Percentiles rank a stretch among this genome's conserved stretches.
phyloP scores from a whole-genome alignment of 1,140 invertebrate genomes.

The Epicauta chinensis region DNA sequence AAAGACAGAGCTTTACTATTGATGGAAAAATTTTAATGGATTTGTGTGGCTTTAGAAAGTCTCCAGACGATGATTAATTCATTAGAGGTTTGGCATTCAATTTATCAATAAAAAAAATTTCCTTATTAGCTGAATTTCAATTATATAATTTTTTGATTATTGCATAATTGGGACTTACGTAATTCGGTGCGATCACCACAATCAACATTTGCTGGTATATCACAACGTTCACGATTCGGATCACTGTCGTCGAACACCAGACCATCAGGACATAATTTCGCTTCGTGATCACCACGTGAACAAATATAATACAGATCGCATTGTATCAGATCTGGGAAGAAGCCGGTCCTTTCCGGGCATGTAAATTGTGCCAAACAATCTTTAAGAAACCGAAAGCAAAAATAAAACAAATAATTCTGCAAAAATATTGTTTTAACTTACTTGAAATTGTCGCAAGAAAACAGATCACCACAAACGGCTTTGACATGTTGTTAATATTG shows the following conservation, averaged over 20 bases:
- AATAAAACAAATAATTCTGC: neutral
- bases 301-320: slow-evolving; percentile 81
- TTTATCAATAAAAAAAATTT: neutral
- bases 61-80: neutral
- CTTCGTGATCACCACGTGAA: slow-evolving; percentile 55
- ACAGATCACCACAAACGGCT: too few species aligned
- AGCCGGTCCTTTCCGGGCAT: slow-evolving; percentile 69
- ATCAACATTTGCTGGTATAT: slow-evolving; percentile 72
- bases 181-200: slow-evolving; percentile 66
- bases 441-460: too few species aligned
- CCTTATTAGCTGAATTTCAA: neutral
- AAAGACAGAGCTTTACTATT: neutral
- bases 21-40: neutral
- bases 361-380: slow-evolving; percentile 47
- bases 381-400: slow-evolving; percentile 4
- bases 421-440: neutral
- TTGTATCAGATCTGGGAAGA: slow-evolving; percentile 67
- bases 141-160: neutral
- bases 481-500: too few species aligned
- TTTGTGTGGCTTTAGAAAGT: neutral
- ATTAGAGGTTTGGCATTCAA: neutral
- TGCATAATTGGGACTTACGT: slow-evolving; percentile 55
- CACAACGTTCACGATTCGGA: slow-evolving; percentile 67
- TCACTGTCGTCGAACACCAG: slow-evolving; percentile 72
- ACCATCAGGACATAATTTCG: slow-evolving; percentile 73